A percentile compares a stretch with the other conserved stretches of the same genome.
phyloP scores from a whole-genome alignment of 2,113 vertebrate genomes.

The Oncorhynchus gorbuscha region DNA sequence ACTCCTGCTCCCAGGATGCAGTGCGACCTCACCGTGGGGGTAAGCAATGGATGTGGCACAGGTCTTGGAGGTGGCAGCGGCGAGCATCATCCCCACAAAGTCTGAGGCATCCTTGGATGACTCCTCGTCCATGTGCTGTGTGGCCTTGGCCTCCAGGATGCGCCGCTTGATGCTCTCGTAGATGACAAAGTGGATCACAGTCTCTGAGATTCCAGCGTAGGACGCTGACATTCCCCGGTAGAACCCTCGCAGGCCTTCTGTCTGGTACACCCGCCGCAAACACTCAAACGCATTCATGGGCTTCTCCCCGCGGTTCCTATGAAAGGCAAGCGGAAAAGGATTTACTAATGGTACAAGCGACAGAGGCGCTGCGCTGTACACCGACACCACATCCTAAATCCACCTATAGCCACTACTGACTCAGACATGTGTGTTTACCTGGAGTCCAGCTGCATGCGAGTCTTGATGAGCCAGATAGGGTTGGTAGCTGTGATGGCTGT shows the following conservation, averaged over 20 bases:
- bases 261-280: constrained; percentile 84
- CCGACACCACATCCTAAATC: background rate
- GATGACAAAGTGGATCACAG: constrained; percentile 99
- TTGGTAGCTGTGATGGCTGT: constrained; percentile 97
- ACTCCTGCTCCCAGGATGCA: background rate
- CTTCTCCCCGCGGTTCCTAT: constrained; percentile 89
- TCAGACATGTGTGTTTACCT: constrained; percentile 72
- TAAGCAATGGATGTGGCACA: constrained; percentile 96
- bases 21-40: constrained; percentile 87
- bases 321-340: background rate
- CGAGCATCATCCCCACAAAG: constrained; percentile 96
- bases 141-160: constrained; percentile 83
- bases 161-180: constrained; percentile 97
- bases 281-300: constrained; percentile 92
- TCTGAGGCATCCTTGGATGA: constrained; percentile 86
- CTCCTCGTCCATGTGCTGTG: constrained; percentile 82
- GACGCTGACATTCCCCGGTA: constrained; percentile 98
- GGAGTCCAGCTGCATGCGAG: constrained; percentile 93
- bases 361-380: background rate
- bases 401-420: background rate
- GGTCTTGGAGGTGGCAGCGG: constrained; percentile 96
- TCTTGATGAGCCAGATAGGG: constrained; percentile 98
- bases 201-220: constrained; percentile 99
- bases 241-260: constrained; percentile 90
- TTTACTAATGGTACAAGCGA: background rate